These are phyloP conservation scores for Dryadula phaetusa DNA, from an alignment of 2,888 invertebrate genomes.

Conservation along the genomic window DNA sequence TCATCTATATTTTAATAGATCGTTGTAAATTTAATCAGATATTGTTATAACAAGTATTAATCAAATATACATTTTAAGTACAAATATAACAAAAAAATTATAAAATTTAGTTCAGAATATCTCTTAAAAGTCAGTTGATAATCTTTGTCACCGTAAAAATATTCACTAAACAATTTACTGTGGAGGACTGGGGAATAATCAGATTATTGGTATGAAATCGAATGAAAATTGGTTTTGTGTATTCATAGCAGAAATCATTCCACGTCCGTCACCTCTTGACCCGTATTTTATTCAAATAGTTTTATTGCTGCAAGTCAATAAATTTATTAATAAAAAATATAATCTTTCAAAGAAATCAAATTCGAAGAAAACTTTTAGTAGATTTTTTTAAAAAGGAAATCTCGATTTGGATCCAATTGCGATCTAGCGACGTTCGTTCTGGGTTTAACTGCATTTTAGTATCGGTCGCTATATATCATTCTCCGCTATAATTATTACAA, in stretches of 20 bases:
- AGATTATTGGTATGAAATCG: constrained; percentile 20
- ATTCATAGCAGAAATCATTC: constrained; percentile 38
- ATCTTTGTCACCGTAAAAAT: constrained; percentile 5
- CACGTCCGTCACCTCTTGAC: constrained; percentile 40
- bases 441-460: not conserved
- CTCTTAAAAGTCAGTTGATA: not conserved
- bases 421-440: not conserved
- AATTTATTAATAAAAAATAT: constrained; percentile 28
- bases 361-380: not conserved
- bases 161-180: constrained; percentile 24
- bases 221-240: constrained; percentile 38
- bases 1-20: no score
- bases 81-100: not conserved
- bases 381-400: not conserved
- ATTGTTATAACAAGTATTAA: no score
- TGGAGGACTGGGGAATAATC: constrained; percentile 22
- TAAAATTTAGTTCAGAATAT: not conserved
- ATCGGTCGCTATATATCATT: not conserved
- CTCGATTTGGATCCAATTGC: not conserved
- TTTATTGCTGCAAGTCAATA: constrained; percentile 38
- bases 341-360: constrained; percentile 17
- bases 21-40: no score
- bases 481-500: no score
- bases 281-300: constrained; percentile 43
- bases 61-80: not conserved